These are phyloP conservation scores for Galeopsomyia nigrocyanea DNA, from an alignment of 2,888 invertebrate species.

Conservation along the genomic window DNA sequence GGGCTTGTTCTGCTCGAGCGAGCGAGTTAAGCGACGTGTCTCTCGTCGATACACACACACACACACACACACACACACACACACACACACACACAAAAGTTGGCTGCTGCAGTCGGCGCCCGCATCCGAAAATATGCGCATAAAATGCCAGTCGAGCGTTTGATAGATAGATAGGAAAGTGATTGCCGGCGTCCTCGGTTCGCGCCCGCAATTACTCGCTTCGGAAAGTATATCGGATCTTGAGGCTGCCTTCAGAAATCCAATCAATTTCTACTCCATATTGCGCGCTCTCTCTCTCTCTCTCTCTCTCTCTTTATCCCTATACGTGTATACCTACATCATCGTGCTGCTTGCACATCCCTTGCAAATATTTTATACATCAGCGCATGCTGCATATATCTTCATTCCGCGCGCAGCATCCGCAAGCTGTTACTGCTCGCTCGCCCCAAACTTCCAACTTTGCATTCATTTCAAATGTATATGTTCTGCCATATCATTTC, in stretches of 20 bases:
- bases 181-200: slow-evolving; percentile 31
- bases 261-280: slow-evolving; percentile 25
- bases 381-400: slow-evolving; percentile 2
- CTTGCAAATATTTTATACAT: slow-evolving; percentile 30
- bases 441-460: too few species aligned
- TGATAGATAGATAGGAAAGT: slow-evolving; percentile 28
- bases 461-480: too few species aligned
- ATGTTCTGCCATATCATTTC: too few species aligned
- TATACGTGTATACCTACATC: background rate
- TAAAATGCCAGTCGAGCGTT: slow-evolving; percentile 28
- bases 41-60: background rate
- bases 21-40: slow-evolving; percentile 17
- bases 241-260: slow-evolving; percentile 16
- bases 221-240: slow-evolving; percentile 38
- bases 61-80: too few species aligned
- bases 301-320: too few species aligned
- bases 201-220: slow-evolving; percentile 36
- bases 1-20: slow-evolving; percentile 19
- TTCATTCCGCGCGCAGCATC: too few species aligned
- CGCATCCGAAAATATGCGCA: slow-evolving; percentile 38
- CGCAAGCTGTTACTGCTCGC: too few species aligned
- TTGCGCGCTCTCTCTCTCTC: background rate
- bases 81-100: background rate
- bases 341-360: background rate
- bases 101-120: background rate